These are phyloP conservation scores for Lepidocyrtinus sp. DNA, from an alignment of 2,888 invertebrate species.

Conservation along the genomic window DNA sequence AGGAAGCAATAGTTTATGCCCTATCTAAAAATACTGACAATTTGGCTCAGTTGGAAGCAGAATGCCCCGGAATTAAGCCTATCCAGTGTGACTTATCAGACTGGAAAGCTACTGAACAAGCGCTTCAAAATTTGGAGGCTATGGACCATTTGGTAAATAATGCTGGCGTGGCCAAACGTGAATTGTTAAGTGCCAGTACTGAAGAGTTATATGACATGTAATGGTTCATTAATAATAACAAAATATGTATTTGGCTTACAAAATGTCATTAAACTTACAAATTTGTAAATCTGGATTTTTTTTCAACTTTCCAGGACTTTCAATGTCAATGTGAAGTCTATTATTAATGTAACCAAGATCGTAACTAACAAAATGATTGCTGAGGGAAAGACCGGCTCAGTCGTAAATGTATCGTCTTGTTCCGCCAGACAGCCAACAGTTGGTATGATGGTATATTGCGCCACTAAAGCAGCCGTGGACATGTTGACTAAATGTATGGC, in stretches of 20 bases:
- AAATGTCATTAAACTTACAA: no score
- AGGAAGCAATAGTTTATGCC: slow-evolving; percentile 82
- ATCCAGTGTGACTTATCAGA: slow-evolving; percentile 82
- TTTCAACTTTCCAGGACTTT: slow-evolving; percentile 72
- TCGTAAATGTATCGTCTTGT: slow-evolving; percentile 87
- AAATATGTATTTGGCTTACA: no score
- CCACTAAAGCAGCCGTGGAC: slow-evolving; percentile 91
- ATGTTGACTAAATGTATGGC: slow-evolving; percentile 87
- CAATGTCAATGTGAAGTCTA: slow-evolving; percentile 86
- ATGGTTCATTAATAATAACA: no score
- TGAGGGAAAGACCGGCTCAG: slow-evolving; percentile 81
- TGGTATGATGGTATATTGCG: slow-evolving; percentile 77
- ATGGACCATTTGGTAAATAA: slow-evolving; percentile 92
- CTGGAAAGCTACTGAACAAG: slow-evolving; percentile 82
- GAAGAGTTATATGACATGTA: slow-evolving; percentile 4
- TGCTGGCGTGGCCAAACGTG: slow-evolving; percentile 80
- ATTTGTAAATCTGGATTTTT: no score
- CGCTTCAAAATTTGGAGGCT: slow-evolving; percentile 76
- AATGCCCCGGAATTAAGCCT: slow-evolving; percentile 77
- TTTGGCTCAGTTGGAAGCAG: slow-evolving; percentile 78
- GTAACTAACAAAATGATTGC: slow-evolving; percentile 83
- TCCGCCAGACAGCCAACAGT: slow-evolving; percentile 33
- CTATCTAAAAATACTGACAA: slow-evolving; percentile 81
- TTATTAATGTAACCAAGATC: slow-evolving; percentile 88
- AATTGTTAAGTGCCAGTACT: background rate